Percentiles rank a stretch among this genome's conserved stretches.
Evolutionary conservation across 2,797 vertebrate genomes (phyloP).

Genomic region (Centroberyx gerrardi): DNA sequence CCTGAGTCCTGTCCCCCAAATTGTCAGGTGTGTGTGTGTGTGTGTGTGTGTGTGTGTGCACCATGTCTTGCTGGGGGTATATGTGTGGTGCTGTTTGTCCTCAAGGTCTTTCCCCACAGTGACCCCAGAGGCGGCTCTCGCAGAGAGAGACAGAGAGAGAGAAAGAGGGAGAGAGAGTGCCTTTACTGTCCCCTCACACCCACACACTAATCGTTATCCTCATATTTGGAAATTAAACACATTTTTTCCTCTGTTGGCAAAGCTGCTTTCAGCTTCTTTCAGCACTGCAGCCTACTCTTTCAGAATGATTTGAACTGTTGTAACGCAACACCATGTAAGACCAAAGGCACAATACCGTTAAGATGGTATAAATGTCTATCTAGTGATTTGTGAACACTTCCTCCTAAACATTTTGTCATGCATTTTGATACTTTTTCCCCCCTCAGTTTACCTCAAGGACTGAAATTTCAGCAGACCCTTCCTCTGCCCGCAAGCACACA

Average conservation of each 20-base stretch:
- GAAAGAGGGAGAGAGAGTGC: constrained; percentile 84
- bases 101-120: constrained; percentile 86
- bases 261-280: constrained; percentile 75
- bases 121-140: constrained; percentile 83
- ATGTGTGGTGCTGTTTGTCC: constrained; percentile 83
- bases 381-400: constrained; percentile 62
- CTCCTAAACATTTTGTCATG: constrained; percentile 54
- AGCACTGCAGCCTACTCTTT: constrained; percentile 56
- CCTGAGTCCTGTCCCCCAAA: constrained; percentile 39
- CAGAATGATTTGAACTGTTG: constrained; percentile 48
- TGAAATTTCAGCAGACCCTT: constrained; percentile 61
- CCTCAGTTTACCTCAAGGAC: constrained; percentile 57
- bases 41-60: constrained; percentile 16
- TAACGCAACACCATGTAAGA: constrained; percentile 32
- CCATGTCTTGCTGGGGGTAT: constrained; percentile 57
- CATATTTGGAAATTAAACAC: constrained; percentile 64
- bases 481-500: constrained; percentile 62
- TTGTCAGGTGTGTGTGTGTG: constrained; percentile 13
- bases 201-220: constrained; percentile 58
- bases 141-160: constrained; percentile 80
- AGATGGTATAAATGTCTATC: constrained; percentile 68
- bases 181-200: constrained; percentile 80
- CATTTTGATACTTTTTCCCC: constrained; percentile 34
- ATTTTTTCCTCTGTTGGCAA: constrained; percentile 58
- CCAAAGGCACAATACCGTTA: constrained; percentile 67